Percentiles rank a stretch among this genome's conserved stretches.
Conservation (phyloP, 2,888 invertebrate species). For the Geophilus truncorum region DNA sequence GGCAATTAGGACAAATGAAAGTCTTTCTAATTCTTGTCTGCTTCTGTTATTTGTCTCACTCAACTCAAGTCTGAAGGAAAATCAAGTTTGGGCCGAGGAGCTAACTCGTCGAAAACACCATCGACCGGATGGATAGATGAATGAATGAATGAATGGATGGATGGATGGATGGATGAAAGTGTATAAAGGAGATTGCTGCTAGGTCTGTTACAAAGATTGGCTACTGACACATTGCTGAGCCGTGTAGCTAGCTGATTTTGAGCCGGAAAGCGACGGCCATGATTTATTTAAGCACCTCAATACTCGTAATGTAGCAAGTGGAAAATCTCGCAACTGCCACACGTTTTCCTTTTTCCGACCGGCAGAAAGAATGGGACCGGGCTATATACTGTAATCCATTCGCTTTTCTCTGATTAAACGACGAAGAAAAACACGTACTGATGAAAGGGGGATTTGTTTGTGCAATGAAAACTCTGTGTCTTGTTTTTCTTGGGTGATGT, state of each 20-base stretch:
- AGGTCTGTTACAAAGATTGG: neutral
- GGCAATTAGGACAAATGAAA: neutral
- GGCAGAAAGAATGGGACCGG: neutral
- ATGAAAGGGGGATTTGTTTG: neutral
- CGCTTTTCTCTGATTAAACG: neutral
- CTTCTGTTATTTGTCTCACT: neutral
- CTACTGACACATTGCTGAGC: neutral
- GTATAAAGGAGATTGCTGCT: neutral
- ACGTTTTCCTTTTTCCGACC: neutral
- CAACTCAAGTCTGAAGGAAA: neutral
- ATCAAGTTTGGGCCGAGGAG: neutral
- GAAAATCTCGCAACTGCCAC: neutral
- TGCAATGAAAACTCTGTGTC: neutral
- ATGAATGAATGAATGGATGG: no score
- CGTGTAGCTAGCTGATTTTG: neutral
- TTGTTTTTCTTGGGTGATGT: neutral
- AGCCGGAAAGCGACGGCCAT: constrained; percentile 4
- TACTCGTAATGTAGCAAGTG: neutral
- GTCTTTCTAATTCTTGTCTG: neutral
- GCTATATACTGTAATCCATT: neutral
- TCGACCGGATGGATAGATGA: neutral
- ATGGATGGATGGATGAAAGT: neutral
- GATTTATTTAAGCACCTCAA: constrained; percentile 16
- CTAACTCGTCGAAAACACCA: neutral
- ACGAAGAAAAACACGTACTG: neutral